Percentiles rank a stretch among this genome's conserved stretches.
Conservation (phyloP, 2,113 vertebrate species). For the Fregetta grallaria region DNA sequence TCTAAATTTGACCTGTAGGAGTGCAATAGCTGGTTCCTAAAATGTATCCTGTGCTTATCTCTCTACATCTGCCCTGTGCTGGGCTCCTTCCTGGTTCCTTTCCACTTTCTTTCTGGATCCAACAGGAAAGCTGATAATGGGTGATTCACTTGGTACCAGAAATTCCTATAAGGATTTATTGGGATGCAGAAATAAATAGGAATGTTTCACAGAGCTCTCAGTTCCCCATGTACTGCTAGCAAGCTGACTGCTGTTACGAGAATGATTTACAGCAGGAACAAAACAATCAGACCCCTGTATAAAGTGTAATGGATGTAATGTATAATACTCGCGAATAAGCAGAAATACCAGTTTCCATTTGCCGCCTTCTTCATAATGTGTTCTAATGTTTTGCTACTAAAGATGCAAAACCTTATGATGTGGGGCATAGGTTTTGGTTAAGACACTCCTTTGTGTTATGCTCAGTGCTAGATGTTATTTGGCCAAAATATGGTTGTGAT, state of each 20-base stretch:
- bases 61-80: neutral
- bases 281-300: fast-evolving
- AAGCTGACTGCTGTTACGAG: neutral
- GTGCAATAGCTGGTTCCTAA: neutral
- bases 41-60: neutral
- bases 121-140: neutral
- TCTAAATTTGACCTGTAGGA: neutral
- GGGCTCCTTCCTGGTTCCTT: neutral
- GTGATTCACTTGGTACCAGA: neutral
- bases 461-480: neutral
- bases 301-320: neutral
- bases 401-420: neutral
- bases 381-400: neutral
- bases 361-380: neutral
- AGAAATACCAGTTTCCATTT: neutral
- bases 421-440: neutral
- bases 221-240: neutral
- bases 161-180: neutral
- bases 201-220: neutral
- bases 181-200: neutral
- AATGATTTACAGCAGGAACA: neutral
- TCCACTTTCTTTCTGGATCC: neutral
- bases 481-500: neutral
- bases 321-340: neutral
- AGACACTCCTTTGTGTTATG: neutral